Evolutionary conservation across 2,113 vertebrate genomes (phyloP).

Genomic region (Podilymbus podiceps): DNA sequence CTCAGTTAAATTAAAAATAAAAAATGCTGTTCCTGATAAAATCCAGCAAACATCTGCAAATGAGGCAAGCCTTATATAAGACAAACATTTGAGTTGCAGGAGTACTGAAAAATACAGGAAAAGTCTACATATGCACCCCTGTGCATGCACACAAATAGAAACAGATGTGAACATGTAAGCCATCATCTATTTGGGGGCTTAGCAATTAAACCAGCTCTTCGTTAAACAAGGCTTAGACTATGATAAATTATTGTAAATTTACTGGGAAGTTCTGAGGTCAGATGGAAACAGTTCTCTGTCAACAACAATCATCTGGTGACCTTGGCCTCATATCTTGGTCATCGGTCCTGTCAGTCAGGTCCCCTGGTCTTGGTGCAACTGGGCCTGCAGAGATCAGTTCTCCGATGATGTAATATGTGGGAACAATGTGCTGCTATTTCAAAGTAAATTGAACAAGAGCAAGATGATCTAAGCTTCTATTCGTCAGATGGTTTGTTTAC

Average conservation of each 20-base stretch:
- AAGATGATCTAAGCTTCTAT: not conserved
- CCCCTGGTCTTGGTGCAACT: not conserved
- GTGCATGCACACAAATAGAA: not conserved
- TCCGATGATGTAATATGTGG: accelerated
- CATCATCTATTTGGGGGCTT: not conserved
- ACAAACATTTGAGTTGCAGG: not conserved
- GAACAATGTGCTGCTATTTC: not conserved
- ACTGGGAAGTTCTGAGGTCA: not conserved
- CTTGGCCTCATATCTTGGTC: not conserved
- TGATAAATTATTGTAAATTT: not conserved
- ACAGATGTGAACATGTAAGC: not conserved
- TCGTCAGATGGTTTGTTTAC: not conserved
- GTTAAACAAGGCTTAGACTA: not conserved
- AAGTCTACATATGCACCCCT: not conserved
- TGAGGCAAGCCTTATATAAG: not conserved
- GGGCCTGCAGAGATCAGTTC: not conserved
- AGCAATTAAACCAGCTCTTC: not conserved
- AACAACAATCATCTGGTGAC: not conserved
- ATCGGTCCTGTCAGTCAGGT: not conserved
- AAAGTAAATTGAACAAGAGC: not conserved
- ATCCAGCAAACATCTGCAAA: not conserved
- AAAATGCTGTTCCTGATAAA: not conserved
- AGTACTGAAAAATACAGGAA: not conserved
- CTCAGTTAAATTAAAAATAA: not conserved
- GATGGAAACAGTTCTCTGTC: not conserved